phyloP scores from a whole-genome alignment of 2,797 vertebrate species.

The Hipposideros larvatus region DNA sequence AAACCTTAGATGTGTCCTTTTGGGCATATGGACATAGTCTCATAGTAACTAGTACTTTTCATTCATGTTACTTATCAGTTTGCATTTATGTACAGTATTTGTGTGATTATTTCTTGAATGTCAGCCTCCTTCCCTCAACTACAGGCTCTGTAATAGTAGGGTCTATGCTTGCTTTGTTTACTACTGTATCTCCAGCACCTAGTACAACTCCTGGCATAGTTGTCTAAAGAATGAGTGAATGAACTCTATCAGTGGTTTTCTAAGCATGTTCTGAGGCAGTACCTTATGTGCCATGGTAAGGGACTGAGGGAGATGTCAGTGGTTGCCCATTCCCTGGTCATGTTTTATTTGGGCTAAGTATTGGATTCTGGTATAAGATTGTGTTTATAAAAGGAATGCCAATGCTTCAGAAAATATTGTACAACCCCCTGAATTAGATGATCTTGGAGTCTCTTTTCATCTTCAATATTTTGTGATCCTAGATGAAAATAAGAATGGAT shows the following conservation, averaged over 20 bases:
- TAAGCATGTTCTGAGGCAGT: background rate
- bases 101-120: background rate
- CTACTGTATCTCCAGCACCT: background rate
- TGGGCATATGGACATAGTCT: background rate
- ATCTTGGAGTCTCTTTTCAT: background rate
- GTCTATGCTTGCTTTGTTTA: background rate
- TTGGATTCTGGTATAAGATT: background rate
- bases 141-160: background rate
- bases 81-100: background rate
- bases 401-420: background rate
- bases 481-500: background rate
- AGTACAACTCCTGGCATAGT: background rate
- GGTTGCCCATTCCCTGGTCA: background rate
- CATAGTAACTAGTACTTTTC: background rate
- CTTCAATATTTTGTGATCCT: background rate
- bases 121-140: background rate
- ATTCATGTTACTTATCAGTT: background rate
- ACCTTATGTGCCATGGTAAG: background rate
- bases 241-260: background rate
- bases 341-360: constrained; percentile 22
- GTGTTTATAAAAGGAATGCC: background rate
- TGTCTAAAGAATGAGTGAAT: background rate
- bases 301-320: background rate
- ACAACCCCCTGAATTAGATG: background rate
- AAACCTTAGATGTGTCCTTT: background rate